Conservation (phyloP, 2,113 vertebrate species). For the Charadrius vociferus region DNA sequence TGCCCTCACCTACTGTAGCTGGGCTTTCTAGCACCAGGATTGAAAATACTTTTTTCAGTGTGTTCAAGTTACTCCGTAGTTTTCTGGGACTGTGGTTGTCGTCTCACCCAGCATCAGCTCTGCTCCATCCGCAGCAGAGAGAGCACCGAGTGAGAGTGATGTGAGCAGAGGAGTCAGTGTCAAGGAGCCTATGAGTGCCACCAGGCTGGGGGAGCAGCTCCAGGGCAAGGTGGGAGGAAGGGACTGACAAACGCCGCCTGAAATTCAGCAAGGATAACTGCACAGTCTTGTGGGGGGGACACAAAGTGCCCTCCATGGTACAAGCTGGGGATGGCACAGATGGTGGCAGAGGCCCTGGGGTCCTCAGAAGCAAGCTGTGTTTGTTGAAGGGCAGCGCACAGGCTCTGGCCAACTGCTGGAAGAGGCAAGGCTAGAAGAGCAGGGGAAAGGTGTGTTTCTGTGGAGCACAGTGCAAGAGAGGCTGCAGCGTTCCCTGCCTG, state of each 20-base stretch:
- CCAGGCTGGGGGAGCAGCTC: background rate
- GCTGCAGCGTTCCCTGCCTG: too few relatives aligned
- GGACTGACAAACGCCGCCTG: background rate
- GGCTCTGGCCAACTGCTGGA: background rate
- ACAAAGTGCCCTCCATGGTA: too few relatives aligned
- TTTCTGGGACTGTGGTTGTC: background rate
- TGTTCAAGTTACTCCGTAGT: background rate
- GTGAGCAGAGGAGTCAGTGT: background rate
- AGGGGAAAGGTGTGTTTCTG: background rate
- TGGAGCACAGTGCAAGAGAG: accelerated
- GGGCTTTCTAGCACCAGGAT: background rate
- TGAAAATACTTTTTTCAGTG: background rate
- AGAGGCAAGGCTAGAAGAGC: background rate
- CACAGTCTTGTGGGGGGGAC: accelerated
- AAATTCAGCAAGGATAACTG: background rate
- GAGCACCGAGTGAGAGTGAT: background rate
- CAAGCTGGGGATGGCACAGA: accelerated
- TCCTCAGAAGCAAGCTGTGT: background rate
- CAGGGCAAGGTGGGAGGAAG: background rate
- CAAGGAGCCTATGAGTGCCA: background rate
- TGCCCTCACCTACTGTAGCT: background rate
- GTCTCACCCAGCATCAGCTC: background rate
- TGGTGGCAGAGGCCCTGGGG: background rate
- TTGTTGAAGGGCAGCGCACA: background rate
- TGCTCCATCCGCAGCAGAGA: background rate